Evolutionary conservation across 2,888 invertebrate species (phyloP), one percentile per base, ranked within the genome.

Genomic region (Pristionchus entomophagus): DNA sequence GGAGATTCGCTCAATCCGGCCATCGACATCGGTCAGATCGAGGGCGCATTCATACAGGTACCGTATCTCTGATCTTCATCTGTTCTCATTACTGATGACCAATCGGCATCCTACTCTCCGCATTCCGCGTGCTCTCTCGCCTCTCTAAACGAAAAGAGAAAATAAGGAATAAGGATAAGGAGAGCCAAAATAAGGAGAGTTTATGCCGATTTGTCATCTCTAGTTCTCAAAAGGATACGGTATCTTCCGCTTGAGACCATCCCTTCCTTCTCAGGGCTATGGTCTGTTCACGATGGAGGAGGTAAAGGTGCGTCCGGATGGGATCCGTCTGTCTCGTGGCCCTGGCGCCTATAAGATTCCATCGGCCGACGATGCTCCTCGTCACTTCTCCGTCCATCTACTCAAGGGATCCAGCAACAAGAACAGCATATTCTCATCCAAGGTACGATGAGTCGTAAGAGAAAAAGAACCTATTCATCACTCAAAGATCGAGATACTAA

Each of bases 301-400:
- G 94, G 94, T 97, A 91, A 95, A 97, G 87, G 96, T 96, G 93
- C 96, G 97, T 0, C 96, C 97, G 0, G 95, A 95, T 62, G 98
- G 98, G 14, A 95, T 95, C 19, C 29, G 73, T 8, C 26, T 69
- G 17, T 84, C 73, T 12, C 95, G 96, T 92, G 98, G 98, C 4
- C 98, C 98, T 5, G 97, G 97, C 45, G 96, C 96, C 87, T 98
- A 98, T 93, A 98, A 98, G 94, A 95, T 98, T 82, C 98, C 98
- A 17, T 97, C 97, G 0, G 97, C 97, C 93, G 96, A 96, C 0
- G 97, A 98, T 93, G 97, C 97, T 93, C 98, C 98, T 0, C 95
- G 95, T 80, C 96, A 97, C 93, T 97, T 99, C 93, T 97, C 98
- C 94, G 98, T 99, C 0, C 96, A 97, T 8, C 95, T 99, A 82